Evolutionary conservation across 1,140 invertebrate species (phyloP).

Genomic region (Pachyrhynchus sulphureomaculatus): DNA sequence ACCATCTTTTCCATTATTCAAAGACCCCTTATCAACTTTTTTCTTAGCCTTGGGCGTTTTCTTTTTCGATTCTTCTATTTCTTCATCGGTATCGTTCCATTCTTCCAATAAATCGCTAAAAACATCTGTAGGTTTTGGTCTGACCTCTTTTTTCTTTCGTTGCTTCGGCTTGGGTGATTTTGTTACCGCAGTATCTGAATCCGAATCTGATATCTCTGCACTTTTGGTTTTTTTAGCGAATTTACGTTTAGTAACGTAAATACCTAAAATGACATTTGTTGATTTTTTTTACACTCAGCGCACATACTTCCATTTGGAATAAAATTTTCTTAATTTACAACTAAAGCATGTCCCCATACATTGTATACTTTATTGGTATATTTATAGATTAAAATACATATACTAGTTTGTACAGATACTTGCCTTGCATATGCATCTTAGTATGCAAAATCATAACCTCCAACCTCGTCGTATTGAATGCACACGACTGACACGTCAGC

Average conservation of each 20-base stretch:
- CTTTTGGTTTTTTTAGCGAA: conserved; percentile 10
- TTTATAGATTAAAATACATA: no score
- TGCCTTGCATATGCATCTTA: conserved; percentile 56
- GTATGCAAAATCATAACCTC: conserved; percentile 71
- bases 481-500: conserved; percentile 66
- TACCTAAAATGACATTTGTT: conserved; percentile 1
- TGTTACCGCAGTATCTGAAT: conserved; percentile 3
- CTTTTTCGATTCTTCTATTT: conserved; percentile 7
- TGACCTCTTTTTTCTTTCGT: conserved; percentile 21
- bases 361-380: no score
- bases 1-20: not conserved
- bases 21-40: not conserved
- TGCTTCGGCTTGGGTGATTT: conserved; percentile 29
- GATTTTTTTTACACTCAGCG: not conserved
- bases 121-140: conserved; percentile 31
- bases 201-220: not conserved
- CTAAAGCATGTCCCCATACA: no score
- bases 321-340: no score
- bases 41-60: not conserved
- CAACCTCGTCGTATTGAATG: conserved; percentile 63
- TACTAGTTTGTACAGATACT: no score
- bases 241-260: conserved; percentile 7
- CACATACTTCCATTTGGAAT: no score
- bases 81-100: conserved; percentile 50
- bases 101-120: conserved; percentile 46